Conservation (phyloP, 2,888 invertebrate species). For the Zele albiditarsus region DNA sequence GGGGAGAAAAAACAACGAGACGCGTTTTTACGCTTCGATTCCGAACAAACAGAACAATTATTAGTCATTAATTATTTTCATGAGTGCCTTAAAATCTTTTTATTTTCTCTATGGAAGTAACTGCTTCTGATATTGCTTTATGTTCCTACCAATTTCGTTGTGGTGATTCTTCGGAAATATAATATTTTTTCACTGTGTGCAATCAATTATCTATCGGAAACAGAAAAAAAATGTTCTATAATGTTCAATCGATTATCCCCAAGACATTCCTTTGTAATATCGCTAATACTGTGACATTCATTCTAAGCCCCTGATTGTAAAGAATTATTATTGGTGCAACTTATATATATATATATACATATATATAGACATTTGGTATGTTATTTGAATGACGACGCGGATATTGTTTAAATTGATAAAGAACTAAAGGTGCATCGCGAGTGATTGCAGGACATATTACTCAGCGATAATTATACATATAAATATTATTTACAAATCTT, state of each 20-base stretch:
- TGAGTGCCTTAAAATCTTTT: conserved; percentile 13
- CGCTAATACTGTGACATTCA: conserved; percentile 69
- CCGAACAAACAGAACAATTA: background rate
- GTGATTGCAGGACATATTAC: conserved; percentile 40
- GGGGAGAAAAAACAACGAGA: conserved; percentile 30
- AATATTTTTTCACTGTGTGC: background rate
- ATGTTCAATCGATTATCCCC: conserved; percentile 35
- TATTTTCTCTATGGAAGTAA: background rate
- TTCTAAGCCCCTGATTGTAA: conserved; percentile 62
- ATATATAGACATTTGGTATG: background rate
- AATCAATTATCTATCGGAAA: conserved; percentile 55
- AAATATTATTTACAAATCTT: conserved; percentile 8
- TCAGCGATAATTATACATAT: conserved; percentile 1
- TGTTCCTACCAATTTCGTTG: background rate
- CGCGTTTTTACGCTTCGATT: conserved; percentile 29
- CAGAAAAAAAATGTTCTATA: conserved; percentile 50
- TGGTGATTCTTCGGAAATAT: background rate
- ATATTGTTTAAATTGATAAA: conserved; percentile 3
- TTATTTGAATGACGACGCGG: background rate
- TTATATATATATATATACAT: background rate
- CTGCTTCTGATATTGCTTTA: conserved; percentile 14
- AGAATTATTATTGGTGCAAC: background rate
- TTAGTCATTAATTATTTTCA: conserved; percentile 19
- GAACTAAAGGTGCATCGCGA: conserved; percentile 25
- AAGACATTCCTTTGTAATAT: conserved; percentile 69